phyloP scores from a whole-genome alignment of 2,888 invertebrate genomes.

The Dysmachus trigonus region DNA sequence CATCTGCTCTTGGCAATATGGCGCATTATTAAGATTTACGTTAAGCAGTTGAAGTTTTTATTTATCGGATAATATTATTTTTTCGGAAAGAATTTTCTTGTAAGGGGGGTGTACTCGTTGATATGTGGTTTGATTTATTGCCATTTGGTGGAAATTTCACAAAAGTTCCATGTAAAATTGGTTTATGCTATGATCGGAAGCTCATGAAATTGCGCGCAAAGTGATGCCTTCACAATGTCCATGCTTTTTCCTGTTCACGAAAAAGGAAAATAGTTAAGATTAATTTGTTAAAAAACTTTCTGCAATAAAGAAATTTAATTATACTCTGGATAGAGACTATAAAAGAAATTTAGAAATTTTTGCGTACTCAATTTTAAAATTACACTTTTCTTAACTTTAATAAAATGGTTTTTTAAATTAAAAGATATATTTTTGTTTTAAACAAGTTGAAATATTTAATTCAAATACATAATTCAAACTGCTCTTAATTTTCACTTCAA shows the following conservation, averaged over 20 bases:
- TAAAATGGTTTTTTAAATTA: no score
- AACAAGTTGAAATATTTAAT: no score
- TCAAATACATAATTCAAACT: no score
- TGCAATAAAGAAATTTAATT: background rate
- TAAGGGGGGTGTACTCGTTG: background rate
- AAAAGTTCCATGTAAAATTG: slow-evolving; percentile 11
- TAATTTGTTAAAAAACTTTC: background rate
- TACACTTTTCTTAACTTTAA: no score
- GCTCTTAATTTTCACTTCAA: no score
- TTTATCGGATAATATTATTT: background rate
- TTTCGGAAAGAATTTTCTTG: background rate
- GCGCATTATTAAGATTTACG: background rate
- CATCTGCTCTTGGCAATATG: slow-evolving; percentile 7
- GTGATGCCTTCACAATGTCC: slow-evolving; percentile 7
- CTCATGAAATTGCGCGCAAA: slow-evolving; percentile 18
- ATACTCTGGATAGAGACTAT: no score
- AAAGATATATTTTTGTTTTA: no score
- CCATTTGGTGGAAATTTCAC: background rate
- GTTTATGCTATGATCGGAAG: slow-evolving; percentile 14
- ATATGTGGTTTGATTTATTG: background rate
- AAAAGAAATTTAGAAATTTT: no score
- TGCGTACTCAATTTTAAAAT: no score
- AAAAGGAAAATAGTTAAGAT: background rate
- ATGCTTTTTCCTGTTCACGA: background rate
- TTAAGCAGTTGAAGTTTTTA: background rate